Conservation (phyloP, 2,888 invertebrate species). For the Cephalotes varians region DNA sequence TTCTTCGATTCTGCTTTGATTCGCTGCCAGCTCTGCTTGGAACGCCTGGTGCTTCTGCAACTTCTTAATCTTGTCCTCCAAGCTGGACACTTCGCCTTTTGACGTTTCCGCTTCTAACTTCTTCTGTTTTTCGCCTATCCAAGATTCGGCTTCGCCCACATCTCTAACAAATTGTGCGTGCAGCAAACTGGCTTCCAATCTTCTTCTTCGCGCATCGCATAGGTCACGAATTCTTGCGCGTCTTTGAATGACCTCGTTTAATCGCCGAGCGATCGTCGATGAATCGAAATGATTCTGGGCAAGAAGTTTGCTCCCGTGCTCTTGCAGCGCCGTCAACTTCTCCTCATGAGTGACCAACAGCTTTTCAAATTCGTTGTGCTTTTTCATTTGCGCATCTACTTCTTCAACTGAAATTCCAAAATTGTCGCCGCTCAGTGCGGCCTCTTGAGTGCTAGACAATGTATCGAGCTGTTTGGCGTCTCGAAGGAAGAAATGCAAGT, state of each 20-base stretch:
- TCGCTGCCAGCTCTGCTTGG: constrained; percentile 96
- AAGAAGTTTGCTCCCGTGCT: constrained; percentile 94
- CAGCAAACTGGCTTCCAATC: constrained; percentile 92
- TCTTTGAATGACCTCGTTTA: constrained; percentile 91
- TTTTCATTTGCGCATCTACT: constrained; percentile 95
- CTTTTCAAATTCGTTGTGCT: constrained; percentile 98
- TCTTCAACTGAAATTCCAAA: constrained; percentile 94
- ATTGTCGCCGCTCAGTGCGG: constrained; percentile 90
- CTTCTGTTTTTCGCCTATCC: constrained; percentile 97
- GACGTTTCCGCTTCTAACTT: constrained; percentile 93
- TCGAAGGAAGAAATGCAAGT: constrained; percentile 96
- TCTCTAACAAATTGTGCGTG: constrained; percentile 97
- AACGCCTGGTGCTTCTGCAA: constrained; percentile 98
- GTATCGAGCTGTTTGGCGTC: constrained; percentile 97
- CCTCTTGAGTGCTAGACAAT: constrained; percentile 95
- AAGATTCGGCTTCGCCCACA: constrained; percentile 95
- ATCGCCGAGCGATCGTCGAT: constrained; percentile 91
- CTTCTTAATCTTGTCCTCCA: constrained; percentile 98
- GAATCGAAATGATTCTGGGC: constrained; percentile 97
- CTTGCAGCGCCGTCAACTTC: constrained; percentile 92
- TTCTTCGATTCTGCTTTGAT: constrained; percentile 94
- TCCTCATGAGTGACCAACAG: constrained; percentile 95
- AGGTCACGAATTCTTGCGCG: constrained; percentile 89
- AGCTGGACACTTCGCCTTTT: constrained; percentile 91
- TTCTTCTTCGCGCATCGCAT: constrained; percentile 89